These are phyloP conservation scores for Osmerus mordax DNA, from an alignment of 2,113 vertebrate species.

Conservation along the genomic window DNA sequence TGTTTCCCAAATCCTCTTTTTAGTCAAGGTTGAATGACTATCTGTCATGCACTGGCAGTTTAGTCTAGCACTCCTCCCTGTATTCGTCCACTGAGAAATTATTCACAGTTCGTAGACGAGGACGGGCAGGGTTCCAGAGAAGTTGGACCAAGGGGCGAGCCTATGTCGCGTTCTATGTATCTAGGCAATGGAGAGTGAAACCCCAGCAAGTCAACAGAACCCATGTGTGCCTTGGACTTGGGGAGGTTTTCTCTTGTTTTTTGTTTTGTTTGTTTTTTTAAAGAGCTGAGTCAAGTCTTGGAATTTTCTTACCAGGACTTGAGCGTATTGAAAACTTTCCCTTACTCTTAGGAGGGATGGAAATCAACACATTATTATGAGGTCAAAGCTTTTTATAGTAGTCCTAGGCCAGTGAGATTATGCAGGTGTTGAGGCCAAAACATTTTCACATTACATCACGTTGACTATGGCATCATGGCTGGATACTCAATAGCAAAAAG, in stretches of 20 bases:
- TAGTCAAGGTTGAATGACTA: no score
- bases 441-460: slow-evolving; percentile 41
- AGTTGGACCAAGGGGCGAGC: slow-evolving; percentile 29
- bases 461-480: slow-evolving; percentile 10
- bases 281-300: slow-evolving; percentile 40
- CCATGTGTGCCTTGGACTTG: slow-evolving; percentile 15
- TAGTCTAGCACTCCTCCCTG: no score
- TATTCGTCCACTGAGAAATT: slow-evolving; percentile 15
- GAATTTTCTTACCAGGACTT: slow-evolving; percentile 23
- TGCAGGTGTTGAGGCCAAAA: slow-evolving; percentile 3
- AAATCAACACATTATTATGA: slow-evolving; percentile 37
- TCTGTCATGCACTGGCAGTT: no score
- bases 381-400: slow-evolving; percentile 8
- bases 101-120: slow-evolving; percentile 25
- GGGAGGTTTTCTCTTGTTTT: slow-evolving; percentile 14
- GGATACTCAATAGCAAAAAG: slow-evolving; percentile 19
- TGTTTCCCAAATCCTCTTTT: no score
- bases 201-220: slow-evolving; percentile 52
- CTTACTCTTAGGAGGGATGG: not conserved
- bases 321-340: slow-evolving; percentile 25
- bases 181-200: slow-evolving; percentile 43
- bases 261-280: slow-evolving; percentile 25
- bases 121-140: slow-evolving; percentile 7
- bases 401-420: not conserved
- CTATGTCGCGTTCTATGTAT: slow-evolving; percentile 34